phyloP scores from a whole-genome alignment of 2,888 invertebrate species.

The Yponomeuta malinellus region DNA sequence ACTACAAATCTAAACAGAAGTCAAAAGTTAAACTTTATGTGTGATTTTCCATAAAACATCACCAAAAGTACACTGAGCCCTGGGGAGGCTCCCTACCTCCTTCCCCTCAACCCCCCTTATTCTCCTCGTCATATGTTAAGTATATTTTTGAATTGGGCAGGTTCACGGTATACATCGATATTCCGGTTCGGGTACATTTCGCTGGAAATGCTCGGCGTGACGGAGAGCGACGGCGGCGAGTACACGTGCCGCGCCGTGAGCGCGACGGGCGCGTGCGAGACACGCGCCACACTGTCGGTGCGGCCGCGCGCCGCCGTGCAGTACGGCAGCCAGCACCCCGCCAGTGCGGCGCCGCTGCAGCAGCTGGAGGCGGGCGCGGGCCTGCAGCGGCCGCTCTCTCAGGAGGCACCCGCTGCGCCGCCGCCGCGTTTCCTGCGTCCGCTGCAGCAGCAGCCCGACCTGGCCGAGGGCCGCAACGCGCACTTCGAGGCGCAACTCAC shows the following conservation, averaged over 20 bases:
- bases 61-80: slow-evolving; percentile 82
- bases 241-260: slow-evolving; percentile 93
- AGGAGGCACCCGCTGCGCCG: slow-evolving; percentile 87
- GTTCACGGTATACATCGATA: slow-evolving; percentile 95
- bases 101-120: not conserved
- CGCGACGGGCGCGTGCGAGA: slow-evolving; percentile 90
- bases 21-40: too few species aligned
- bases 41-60: slow-evolving; percentile 77
- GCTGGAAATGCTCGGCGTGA: slow-evolving; percentile 91
- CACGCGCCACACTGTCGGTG: slow-evolving; percentile 87
- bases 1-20: slow-evolving; percentile 78
- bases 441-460: slow-evolving; percentile 88
- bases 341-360: slow-evolving; percentile 92
- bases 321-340: slow-evolving; percentile 92
- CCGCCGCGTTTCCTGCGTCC: slow-evolving; percentile 92
- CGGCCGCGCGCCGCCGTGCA: slow-evolving; percentile 89
- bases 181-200: slow-evolving; percentile 99
- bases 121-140: not conserved
- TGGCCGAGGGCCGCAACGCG: slow-evolving; percentile 93
- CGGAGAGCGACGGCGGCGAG: slow-evolving; percentile 91
- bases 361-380: slow-evolving; percentile 93
- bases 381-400: slow-evolving; percentile 89
- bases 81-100: too few species aligned
- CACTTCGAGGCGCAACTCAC: slow-evolving; percentile 95
- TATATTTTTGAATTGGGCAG: slow-evolving; percentile 58